Percentiles rank a stretch among this genome's conserved stretches.
phyloP scores from a whole-genome alignment of 2,797 vertebrate species.

The Aviceda cuculoides region DNA sequence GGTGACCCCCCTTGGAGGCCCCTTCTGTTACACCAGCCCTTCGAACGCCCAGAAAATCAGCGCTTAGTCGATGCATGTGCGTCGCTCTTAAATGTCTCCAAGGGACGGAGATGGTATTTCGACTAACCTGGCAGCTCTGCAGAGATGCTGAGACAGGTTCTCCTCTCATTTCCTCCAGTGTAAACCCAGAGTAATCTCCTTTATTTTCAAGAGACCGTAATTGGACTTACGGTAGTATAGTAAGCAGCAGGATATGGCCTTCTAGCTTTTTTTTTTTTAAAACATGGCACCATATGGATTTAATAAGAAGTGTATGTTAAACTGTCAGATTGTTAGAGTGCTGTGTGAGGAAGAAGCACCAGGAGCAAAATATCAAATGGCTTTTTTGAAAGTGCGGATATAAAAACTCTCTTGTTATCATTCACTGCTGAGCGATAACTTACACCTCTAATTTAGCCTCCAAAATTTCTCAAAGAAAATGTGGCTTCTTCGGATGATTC shows the following conservation, averaged over 20 bases:
- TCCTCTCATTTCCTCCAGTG: not conserved
- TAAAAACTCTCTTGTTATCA: not conserved
- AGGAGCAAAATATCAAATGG: not conserved
- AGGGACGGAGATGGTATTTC: not conserved
- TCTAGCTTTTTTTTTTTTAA: not conserved
- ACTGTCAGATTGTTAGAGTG: not conserved
- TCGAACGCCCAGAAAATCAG: not conserved
- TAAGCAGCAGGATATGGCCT: not conserved
- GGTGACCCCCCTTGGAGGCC: not conserved
- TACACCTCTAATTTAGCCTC: not conserved
- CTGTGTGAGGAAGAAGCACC: not conserved
- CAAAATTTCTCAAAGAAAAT: not conserved
- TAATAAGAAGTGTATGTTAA: not conserved
- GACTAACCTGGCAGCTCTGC: not conserved
- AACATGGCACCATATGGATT: not conserved
- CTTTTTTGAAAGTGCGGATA: not conserved
- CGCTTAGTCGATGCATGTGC: not conserved
- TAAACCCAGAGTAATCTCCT: not conserved
- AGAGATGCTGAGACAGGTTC: not conserved
- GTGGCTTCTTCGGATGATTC: not conserved
- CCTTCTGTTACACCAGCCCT: not conserved
- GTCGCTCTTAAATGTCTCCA: not conserved
- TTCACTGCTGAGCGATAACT: not conserved
- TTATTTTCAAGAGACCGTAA: not conserved
- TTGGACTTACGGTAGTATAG: not conserved